Percentiles rank a stretch among this genome's conserved stretches.
These are phyloP conservation scores for Hippoglossus hippoglossus DNA, from an alignment of 2,797 vertebrate genomes.

Conservation along the genomic window DNA sequence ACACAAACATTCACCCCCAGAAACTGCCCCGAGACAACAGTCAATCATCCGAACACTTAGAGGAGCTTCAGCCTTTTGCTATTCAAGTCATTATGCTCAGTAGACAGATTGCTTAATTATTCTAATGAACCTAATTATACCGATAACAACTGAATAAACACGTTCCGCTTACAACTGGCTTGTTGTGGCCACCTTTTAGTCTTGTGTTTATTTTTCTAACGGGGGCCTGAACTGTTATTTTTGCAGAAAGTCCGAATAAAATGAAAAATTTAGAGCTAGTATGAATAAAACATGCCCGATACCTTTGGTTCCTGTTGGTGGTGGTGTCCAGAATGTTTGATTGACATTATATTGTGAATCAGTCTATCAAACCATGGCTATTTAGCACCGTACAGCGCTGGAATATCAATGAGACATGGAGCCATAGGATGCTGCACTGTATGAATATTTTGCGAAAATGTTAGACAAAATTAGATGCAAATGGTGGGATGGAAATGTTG, in stretches of 20 bases:
- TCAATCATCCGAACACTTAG: conserved; percentile 42
- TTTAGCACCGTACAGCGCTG: conserved; percentile 57
- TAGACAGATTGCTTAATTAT: conserved; percentile 64
- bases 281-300: conserved; percentile 81
- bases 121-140: conserved; percentile 64
- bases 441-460: conserved; percentile 59
- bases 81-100: conserved; percentile 42
- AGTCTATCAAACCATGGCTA: conserved; percentile 70
- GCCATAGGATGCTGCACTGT: conserved; percentile 50
- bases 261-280: conserved; percentile 61
- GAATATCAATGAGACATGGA: conserved; percentile 73
- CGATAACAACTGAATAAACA: conserved; percentile 57
- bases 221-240: conserved; percentile 21
- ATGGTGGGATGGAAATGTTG: conserved; percentile 66
- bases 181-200: conserved; percentile 18
- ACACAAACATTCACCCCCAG: not conserved
- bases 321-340: conserved; percentile 77
- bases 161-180: conserved; percentile 14
- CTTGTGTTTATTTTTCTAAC: conserved; percentile 13
- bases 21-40: conserved; percentile 34
- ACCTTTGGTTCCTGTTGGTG: conserved; percentile 73
- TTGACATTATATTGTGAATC: conserved; percentile 79
- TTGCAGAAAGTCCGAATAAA: conserved; percentile 66
- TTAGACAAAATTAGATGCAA: conserved; percentile 78
- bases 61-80: conserved; percentile 44